Conservation (phyloP, 2,113 vertebrate species). For the Bombycilla garrulus region DNA sequence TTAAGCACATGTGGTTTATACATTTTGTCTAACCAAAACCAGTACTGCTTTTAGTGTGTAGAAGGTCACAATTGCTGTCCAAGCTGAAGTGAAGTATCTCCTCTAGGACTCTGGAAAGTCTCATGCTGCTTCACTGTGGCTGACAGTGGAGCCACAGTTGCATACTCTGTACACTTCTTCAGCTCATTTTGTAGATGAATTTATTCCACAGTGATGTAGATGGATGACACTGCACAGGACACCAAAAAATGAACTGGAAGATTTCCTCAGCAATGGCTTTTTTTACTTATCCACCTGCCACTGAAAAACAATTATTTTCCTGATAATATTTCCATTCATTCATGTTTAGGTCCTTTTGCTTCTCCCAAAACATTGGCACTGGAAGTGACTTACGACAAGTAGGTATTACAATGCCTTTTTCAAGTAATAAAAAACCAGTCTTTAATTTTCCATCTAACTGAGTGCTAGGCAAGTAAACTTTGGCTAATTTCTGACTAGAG, state of each 20-base stretch:
- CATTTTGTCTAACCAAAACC: neutral
- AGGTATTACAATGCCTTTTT: neutral
- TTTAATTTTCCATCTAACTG: conserved; percentile 1
- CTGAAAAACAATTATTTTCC: neutral
- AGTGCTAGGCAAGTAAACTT: neutral
- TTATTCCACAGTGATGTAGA: neutral
- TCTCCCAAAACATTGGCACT: neutral
- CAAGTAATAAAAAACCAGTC: neutral
- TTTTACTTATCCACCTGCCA: neutral
- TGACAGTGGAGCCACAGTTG: neutral
- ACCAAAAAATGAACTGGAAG: neutral
- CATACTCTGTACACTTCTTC: neutral
- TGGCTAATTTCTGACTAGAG: neutral
- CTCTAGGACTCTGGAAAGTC: neutral
- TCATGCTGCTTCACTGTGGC: neutral
- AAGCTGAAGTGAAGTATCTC: neutral
- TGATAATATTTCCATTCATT: neutral
- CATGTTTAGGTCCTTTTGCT: neutral
- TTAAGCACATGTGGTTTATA: neutral
- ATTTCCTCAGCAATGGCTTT: neutral
- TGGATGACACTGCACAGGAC: neutral
- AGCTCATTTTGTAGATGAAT: neutral
- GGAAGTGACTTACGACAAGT: neutral
- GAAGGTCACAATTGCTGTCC: neutral
- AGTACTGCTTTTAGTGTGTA: neutral